Conservation (phyloP, 2,113 vertebrate species). For the Pollachius pollachius region DNA sequence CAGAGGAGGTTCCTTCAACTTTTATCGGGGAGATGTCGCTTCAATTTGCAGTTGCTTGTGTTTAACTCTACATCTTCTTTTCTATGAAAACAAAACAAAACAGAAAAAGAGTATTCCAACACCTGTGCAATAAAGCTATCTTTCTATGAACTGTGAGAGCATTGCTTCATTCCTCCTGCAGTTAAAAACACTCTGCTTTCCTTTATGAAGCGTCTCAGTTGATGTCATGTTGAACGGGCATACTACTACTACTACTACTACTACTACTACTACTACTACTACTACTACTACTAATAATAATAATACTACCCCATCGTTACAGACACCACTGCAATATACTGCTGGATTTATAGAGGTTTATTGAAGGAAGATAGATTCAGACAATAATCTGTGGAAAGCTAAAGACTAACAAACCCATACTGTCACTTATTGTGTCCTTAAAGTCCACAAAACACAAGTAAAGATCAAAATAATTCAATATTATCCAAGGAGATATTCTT, state of each 20-base stretch:
- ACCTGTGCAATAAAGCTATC: constrained; percentile 99
- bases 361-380: constrained; percentile 20
- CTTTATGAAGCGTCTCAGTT: too few species aligned
- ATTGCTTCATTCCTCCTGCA: constrained; percentile 28
- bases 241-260: too few species aligned
- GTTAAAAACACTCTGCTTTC: too few species aligned
- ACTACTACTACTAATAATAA: too few species aligned
- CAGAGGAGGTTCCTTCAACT: constrained; percentile 71
- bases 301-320: too few species aligned
- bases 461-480: neutral
- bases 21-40: constrained; percentile 82
- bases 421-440: neutral
- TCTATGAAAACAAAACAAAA: constrained; percentile 90
- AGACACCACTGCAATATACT: too few species aligned
- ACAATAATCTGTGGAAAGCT: too few species aligned
- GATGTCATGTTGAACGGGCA: too few species aligned
- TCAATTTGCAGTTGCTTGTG: constrained; percentile 98
- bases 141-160: constrained; percentile 81
- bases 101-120: constrained; percentile 86
- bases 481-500: neutral
- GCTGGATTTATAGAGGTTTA: constrained; percentile 32
- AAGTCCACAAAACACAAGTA: neutral
- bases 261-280: too few species aligned
- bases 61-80: constrained; percentile 94
- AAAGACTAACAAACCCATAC: neutral